Evolutionary conservation across 2,797 vertebrate species (phyloP).

Genomic region (Molossus alvarezi): DNA sequence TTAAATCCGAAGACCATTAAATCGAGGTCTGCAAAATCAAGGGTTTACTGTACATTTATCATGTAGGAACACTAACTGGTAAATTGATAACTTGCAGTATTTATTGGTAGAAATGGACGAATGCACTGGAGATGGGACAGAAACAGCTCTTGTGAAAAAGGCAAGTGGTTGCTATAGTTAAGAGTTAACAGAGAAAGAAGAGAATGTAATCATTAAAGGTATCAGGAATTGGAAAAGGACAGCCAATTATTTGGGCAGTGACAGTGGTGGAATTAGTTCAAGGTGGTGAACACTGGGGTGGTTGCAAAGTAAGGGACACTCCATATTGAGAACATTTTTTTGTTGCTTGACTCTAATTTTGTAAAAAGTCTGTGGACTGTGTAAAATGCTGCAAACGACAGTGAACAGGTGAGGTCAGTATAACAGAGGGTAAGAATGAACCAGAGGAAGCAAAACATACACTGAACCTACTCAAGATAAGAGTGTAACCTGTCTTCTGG

Average conservation of each 20-base stretch:
- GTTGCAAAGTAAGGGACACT: neutral
- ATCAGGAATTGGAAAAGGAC: neutral
- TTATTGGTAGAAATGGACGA: neutral
- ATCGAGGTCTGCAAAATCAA: no score
- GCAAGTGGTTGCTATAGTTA: neutral
- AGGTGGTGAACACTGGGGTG: neutral
- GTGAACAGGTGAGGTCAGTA: neutral
- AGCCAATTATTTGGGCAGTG: slow-evolving; percentile 26
- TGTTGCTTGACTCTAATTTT: slow-evolving; percentile 27
- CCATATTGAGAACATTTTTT: neutral
- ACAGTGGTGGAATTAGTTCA: neutral
- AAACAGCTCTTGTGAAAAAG: neutral
- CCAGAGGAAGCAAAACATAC: neutral
- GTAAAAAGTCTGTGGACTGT: neutral
- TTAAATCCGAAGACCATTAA: no score
- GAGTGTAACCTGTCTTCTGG: neutral
- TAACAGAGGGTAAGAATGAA: neutral
- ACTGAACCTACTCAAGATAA: neutral
- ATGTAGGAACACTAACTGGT: neutral
- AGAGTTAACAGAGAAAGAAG: slow-evolving; percentile 41
- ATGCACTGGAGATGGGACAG: neutral
- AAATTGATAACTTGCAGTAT: neutral
- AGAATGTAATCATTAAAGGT: neutral
- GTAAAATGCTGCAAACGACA: neutral
- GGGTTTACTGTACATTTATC: neutral